Base-by-base conservation (phyloP, 2,888 invertebrate genomes). In the Phaedon cochleariae region DNA sequence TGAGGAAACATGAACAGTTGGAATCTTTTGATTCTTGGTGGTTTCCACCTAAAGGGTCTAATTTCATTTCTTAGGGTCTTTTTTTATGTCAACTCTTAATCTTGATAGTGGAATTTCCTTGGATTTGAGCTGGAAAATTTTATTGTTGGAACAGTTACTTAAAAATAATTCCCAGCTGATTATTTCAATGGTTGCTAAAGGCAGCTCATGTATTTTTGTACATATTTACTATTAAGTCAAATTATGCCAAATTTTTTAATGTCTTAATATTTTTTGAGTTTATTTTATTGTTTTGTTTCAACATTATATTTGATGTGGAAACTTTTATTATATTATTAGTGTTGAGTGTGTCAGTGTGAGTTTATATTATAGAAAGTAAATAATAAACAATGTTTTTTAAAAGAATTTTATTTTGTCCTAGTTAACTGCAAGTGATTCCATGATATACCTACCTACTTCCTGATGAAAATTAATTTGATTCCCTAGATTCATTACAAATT, bases 311-410 rank as follows among this genome's bases (percentile, higher is more conserved):
- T 49, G 41, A 53, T 41, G 41, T 41, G 41, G 41, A 41, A 41
- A 41, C 58, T 59, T 63, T 59, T 49, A 63, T 68, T 34, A 49
- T 53, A 29, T 55, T 54, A 18, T 63, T 45, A 41, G 59, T 70
- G 70, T 69, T 71, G 68, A 69, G 74, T 71, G 74, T 74, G 74
- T 71, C 70, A 48, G 72, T 73, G 74, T 73, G 74, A 68, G 72
- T 73, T 74, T 71, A 72, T 74, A 72, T 69, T 64, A 65, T 66
- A 66, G 62, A 65, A 69, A 65, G 65, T 68, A 62, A 62, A 62
- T 57, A 52, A 55, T 57, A 57, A 57, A 57, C 18, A n/a, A 45
- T 52, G 26, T 59, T 65, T 68, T 62, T 58, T 41, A 41, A 4
- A 41, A 3, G 41, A 4, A 41, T 12, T 41, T 3, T 41, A 4